Conservation (phyloP, 2,888 invertebrate genomes). For the Trachelus iudaicus region DNA sequence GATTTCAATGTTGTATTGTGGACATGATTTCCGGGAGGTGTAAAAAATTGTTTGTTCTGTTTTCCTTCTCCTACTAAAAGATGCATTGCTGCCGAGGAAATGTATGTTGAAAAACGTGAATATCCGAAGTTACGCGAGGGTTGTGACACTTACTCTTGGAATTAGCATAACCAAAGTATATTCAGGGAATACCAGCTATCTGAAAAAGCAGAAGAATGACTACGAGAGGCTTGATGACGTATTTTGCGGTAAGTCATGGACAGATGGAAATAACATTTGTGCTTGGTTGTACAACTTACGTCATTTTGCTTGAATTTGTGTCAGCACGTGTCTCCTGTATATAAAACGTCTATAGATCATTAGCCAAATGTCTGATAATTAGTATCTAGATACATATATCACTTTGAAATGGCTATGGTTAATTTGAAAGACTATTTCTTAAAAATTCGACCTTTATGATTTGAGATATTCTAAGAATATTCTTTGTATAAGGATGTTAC, state of each 20-base stretch:
- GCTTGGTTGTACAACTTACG: constrained; percentile 2
- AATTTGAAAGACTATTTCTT: background rate
- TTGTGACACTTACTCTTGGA: background rate
- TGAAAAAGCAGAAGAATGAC: background rate
- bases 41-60: background rate
- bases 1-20: background rate
- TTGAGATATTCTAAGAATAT: background rate
- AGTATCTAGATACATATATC: too few relatives aligned
- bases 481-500: background rate
- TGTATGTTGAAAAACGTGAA: background rate
- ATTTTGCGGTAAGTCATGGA: background rate
- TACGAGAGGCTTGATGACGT: background rate
- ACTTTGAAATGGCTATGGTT: background rate
- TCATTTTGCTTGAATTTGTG: constrained; percentile 4
- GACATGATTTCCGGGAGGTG: background rate
- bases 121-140: background rate
- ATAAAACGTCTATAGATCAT: background rate
- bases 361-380: background rate
- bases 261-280: background rate
- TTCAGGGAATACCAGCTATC: background rate
- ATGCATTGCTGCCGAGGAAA: background rate
- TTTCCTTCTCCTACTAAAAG: background rate
- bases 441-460: background rate
- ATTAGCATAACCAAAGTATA: background rate
- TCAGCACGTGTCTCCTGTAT: background rate